Conservation (phyloP, 2,888 invertebrate species). For the Blera fallax region DNA sequence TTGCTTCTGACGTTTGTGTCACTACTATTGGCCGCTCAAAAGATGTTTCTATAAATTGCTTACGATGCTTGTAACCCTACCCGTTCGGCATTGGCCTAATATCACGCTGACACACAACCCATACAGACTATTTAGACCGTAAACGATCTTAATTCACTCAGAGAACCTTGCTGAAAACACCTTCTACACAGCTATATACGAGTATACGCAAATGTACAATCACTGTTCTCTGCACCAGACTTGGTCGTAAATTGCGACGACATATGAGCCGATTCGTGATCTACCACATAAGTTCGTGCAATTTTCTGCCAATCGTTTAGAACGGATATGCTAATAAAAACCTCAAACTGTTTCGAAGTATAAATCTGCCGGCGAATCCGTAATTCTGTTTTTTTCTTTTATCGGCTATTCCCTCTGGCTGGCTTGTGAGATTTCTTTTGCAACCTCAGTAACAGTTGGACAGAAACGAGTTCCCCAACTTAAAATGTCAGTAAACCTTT, state of each 20-base stretch:
- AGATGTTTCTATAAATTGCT: conserved; percentile 3
- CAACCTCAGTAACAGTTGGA: background rate
- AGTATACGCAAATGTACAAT: conserved; percentile 19
- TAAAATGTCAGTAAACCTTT: conserved; percentile 55
- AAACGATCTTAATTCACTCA: conserved; percentile 32
- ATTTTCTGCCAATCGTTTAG: conserved; percentile 29
- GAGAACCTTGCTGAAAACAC: conserved; percentile 19
- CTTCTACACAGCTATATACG: no score
- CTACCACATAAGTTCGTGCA: conserved; percentile 52
- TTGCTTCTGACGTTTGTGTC: conserved; percentile 24
- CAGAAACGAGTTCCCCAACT: conserved; percentile 24
- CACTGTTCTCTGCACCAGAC: background rate
- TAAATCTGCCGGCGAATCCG: conserved; percentile 12
- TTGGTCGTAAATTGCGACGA: background rate
- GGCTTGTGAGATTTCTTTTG: conserved; percentile 11
- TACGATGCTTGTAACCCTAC: conserved; percentile 34
- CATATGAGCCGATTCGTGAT: conserved; percentile 49
- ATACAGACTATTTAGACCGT: conserved; percentile 59
- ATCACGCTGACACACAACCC: conserved; percentile 22
- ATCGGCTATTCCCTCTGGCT: background rate
- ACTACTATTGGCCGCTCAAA: background rate
- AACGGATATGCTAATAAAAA: conserved; percentile 56
- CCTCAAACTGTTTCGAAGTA: conserved; percentile 10
- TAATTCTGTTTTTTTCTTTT: conserved; percentile 11
- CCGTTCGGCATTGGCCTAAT: conserved; percentile 56